Percentiles rank a stretch among this genome's conserved stretches.
Evolutionary conservation across 2,797 vertebrate genomes (phyloP).

Genomic region (Heteromormyrus szaboi): DNA sequence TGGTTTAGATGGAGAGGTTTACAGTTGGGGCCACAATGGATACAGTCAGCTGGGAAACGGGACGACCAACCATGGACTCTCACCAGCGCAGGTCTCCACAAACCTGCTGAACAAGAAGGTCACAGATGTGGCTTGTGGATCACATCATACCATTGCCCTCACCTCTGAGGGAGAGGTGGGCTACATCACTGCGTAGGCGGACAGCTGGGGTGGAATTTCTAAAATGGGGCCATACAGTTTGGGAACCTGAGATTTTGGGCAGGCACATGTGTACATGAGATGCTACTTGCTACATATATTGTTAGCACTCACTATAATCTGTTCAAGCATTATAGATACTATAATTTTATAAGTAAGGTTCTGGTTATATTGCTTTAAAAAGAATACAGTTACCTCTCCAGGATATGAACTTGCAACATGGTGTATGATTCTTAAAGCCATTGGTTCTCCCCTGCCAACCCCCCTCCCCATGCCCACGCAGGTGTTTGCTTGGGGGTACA

Average conservation of each 20-base stretch:
- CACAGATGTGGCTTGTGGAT: slow-evolving; percentile 88
- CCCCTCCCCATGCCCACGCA: slow-evolving; percentile 36
- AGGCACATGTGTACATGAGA: not conserved
- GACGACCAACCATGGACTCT: slow-evolving; percentile 81
- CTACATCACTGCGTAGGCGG: not conserved
- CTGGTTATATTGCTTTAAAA: not conserved
- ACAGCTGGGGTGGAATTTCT: not conserved
- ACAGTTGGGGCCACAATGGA: slow-evolving; percentile 95
- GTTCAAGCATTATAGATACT: not conserved
- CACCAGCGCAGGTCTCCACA: slow-evolving; percentile 86
- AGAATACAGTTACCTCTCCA: not conserved
- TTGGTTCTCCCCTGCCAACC: not conserved
- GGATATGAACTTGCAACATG: not conserved
- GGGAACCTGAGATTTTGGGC: not conserved
- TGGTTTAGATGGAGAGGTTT: slow-evolving; percentile 86
- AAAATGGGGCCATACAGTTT: not conserved
- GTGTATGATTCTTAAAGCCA: not conserved
- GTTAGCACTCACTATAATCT: not conserved
- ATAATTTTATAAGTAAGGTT: not conserved
- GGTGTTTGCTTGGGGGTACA: slow-evolving; percentile 97
- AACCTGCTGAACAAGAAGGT: slow-evolving; percentile 89
- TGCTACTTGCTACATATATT: not conserved
- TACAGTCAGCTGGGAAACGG: slow-evolving; percentile 94
- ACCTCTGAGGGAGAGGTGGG: slow-evolving; percentile 90
- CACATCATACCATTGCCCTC: slow-evolving; percentile 90